Percentiles rank a stretch among this genome's conserved stretches.
phyloP scores from a whole-genome alignment of 2,797 vertebrate species.

The Urophycis tenuis region DNA sequence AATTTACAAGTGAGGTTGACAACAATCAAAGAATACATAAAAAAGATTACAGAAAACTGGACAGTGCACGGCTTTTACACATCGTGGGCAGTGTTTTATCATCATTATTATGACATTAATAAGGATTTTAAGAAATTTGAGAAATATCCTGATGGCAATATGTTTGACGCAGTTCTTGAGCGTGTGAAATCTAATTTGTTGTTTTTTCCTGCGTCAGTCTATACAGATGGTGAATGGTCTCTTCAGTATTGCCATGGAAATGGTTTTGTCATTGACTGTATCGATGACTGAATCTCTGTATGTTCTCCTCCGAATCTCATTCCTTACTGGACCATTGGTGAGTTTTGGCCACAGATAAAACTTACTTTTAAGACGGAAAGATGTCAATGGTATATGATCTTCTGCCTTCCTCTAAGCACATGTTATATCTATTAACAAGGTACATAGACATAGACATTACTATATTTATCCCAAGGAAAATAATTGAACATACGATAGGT shows the following conservation, averaged over 20 bases:
- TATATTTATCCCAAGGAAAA: background rate
- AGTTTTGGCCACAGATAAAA: constrained; percentile 18
- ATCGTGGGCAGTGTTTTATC: no score
- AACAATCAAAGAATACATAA: background rate
- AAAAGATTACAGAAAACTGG: background rate
- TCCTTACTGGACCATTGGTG: constrained; percentile 63
- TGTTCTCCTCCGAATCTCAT: constrained; percentile 63
- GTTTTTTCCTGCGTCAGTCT: constrained; percentile 41
- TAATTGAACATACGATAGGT: background rate
- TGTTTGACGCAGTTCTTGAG: background rate
- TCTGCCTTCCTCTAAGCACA: background rate
- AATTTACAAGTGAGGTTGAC: background rate
- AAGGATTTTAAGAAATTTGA: no score
- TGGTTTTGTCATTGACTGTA: constrained; percentile 51
- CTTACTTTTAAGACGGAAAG: background rate
- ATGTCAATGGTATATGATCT: background rate
- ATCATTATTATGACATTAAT: no score
- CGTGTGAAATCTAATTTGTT: background rate
- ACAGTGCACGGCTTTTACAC: background rate
- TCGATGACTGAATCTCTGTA: background rate
- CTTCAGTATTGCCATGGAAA: constrained; percentile 63
- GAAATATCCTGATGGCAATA: no score
- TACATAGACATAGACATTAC: background rate
- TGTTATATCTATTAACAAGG: background rate
- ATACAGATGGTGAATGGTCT: constrained; percentile 64